These are phyloP conservation scores for Drosophila eugracilis DNA, from an alignment of 1,140 invertebrate species.

Conservation along the genomic window DNA sequence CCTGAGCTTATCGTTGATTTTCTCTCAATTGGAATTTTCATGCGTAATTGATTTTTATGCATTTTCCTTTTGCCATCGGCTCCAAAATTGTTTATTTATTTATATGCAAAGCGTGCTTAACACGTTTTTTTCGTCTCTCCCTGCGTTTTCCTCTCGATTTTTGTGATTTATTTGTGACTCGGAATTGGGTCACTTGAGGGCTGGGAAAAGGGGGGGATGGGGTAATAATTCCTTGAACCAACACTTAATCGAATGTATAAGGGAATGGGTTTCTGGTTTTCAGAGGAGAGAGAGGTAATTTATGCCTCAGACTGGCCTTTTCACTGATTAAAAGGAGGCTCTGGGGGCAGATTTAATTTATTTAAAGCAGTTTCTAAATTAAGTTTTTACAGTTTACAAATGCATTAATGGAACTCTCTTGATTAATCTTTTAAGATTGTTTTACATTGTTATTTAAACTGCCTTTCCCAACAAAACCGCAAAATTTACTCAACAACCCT, in stretches of 20 bases:
- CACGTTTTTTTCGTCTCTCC: slow-evolving; percentile 50
- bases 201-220: not conserved
- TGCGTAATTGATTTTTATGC: slow-evolving; percentile 80
- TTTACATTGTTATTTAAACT: too few relatives aligned
- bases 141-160: slow-evolving; percentile 1
- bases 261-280: slow-evolving; percentile 11
- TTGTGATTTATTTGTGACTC: slow-evolving; percentile 37
- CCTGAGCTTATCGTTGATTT: slow-evolving; percentile 19
- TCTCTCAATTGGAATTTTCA: slow-evolving; percentile 60
- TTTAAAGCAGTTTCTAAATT: not conserved
- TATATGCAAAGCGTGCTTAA: slow-evolving; percentile 69
- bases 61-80: slow-evolving; percentile 15
- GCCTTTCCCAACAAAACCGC: too few relatives aligned
- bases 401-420: not conserved
- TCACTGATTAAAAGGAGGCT: slow-evolving; percentile 4
- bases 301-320: not conserved
- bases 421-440: too few relatives aligned
- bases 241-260: slow-evolving; percentile 15
- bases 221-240: slow-evolving; percentile 14
- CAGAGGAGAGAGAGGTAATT: slow-evolving; percentile 4
- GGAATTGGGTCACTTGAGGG: slow-evolving; percentile 61
- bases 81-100: slow-evolving; percentile 43
- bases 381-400: not conserved
- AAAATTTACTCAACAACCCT: too few relatives aligned
- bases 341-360: not conserved